Conservation (phyloP, 2,888 invertebrate genomes). For the Gibbula magus region DNA sequence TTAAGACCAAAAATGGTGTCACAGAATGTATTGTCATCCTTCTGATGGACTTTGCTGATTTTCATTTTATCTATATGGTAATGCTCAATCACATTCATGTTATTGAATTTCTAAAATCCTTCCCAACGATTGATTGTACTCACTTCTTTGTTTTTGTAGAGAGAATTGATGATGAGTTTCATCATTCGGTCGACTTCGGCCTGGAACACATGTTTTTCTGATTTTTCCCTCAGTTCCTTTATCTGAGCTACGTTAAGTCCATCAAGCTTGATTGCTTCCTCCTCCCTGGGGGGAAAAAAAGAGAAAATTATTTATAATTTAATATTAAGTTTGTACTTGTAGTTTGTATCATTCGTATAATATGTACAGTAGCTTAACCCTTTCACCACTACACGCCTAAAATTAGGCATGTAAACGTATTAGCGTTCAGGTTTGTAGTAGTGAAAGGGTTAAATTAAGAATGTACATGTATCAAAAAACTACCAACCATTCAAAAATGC, state of each 20-base stretch:
- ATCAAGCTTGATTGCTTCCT: conserved; percentile 96
- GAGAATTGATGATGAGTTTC: conserved; percentile 99
- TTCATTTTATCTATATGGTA: neutral
- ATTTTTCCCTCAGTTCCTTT: conserved; percentile 90
- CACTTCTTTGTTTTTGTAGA: conserved; percentile 97
- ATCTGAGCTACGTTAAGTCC: conserved; percentile 95
- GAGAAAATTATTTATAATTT: neutral
- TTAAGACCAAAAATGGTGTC: too few relatives aligned
- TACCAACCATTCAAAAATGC: too few relatives aligned
- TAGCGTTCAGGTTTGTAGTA: too few relatives aligned
- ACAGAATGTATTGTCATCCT: too few relatives aligned
- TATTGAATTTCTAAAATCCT: neutral
- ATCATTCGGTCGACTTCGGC: conserved; percentile 99
- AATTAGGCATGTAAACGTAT: too few relatives aligned
- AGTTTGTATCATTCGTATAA: too few relatives aligned
- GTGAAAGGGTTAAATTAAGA: too few relatives aligned
- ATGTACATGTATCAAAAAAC: too few relatives aligned
- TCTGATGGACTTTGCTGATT: too few relatives aligned
- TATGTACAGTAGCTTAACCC: too few relatives aligned
- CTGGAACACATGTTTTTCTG: conserved; percentile 86
- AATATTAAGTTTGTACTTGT: too few relatives aligned
- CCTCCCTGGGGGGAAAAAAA: conserved; percentile 82
- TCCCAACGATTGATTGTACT: neutral
- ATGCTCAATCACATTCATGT: neutral
- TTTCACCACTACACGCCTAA: too few relatives aligned